These are phyloP conservation scores for Zoanthus sansibaricus DNA, from an alignment of 92 coral and sea anemone genomes.

Conservation along the genomic window DNA sequence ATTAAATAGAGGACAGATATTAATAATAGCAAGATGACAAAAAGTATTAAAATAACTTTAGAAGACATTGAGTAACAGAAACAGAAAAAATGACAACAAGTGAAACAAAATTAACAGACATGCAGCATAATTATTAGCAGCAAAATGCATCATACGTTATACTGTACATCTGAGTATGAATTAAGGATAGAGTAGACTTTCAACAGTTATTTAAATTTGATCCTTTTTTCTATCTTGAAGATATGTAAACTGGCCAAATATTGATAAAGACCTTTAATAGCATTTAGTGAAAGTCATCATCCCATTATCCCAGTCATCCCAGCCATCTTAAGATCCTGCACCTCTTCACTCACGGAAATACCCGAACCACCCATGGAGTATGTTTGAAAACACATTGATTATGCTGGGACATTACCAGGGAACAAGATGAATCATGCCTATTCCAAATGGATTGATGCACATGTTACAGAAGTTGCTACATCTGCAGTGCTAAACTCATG, in stretches of 20 bases:
- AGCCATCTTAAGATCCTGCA: conserved; percentile 35
- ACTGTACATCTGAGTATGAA: too few relatives aligned
- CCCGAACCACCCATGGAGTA: conserved; percentile 63
- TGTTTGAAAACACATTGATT: conserved; percentile 64
- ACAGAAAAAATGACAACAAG: too few relatives aligned
- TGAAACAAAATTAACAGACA: too few relatives aligned
- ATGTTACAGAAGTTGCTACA: conserved; percentile 51
- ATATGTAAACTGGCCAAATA: conserved; percentile 46
- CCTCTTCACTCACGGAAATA: conserved; percentile 56
- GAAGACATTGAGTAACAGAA: too few relatives aligned
- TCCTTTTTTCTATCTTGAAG: background rate
- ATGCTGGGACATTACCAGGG: conserved; percentile 54
- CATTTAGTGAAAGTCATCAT: conserved; percentile 51
- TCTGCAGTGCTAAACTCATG: conserved; percentile 48
- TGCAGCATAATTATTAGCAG: too few relatives aligned
- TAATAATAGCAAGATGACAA: too few relatives aligned
- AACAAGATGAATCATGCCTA: conserved; percentile 46
- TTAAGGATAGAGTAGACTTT: too few relatives aligned
- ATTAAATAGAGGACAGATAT: too few relatives aligned
- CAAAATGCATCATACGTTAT: too few relatives aligned
- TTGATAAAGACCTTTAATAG: conserved; percentile 45
- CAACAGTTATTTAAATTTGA: too few relatives aligned
- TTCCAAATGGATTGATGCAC: conserved; percentile 63
- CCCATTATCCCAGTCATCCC: conserved; percentile 43
- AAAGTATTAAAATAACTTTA: too few relatives aligned